phyloP scores from a whole-genome alignment of 2,797 vertebrate genomes.

The Enteromius trimaculatus region DNA sequence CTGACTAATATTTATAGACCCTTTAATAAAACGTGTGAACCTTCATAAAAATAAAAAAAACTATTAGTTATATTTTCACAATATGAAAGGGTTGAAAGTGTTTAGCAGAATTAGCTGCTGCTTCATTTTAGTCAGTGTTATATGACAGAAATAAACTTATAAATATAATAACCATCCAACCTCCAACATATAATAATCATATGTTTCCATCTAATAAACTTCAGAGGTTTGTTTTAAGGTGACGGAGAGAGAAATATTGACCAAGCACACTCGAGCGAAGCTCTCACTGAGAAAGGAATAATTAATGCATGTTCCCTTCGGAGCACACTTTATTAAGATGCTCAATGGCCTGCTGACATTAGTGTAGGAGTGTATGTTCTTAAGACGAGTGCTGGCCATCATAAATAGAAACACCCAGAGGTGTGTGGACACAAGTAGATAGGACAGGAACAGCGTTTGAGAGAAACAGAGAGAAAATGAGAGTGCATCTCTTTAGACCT shows the following conservation, averaged over 20 bases:
- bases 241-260: constrained; percentile 65
- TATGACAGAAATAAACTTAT: background rate
- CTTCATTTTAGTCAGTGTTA: background rate
- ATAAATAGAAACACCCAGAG: constrained; percentile 46
- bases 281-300: constrained; percentile 70
- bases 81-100: no score
- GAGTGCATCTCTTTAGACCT: constrained; percentile 7
- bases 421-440: constrained; percentile 9
- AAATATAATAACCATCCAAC: background rate
- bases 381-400: constrained; percentile 33
- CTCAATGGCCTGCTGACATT: constrained; percentile 73
- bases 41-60: no score
- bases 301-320: constrained; percentile 73
- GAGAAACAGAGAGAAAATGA: background rate
- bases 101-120: background rate
- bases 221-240: constrained; percentile 38
- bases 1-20: background rate
- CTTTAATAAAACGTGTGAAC: background rate
- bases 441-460: background rate
- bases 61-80: background rate
- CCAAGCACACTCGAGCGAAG: constrained; percentile 58
- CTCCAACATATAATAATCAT: background rate
- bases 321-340: constrained; percentile 74
- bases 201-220: background rate
- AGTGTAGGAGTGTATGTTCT: constrained; percentile 48